Base-by-base conservation (phyloP, 2,888 invertebrate species). In the Amiota communis region DNA sequence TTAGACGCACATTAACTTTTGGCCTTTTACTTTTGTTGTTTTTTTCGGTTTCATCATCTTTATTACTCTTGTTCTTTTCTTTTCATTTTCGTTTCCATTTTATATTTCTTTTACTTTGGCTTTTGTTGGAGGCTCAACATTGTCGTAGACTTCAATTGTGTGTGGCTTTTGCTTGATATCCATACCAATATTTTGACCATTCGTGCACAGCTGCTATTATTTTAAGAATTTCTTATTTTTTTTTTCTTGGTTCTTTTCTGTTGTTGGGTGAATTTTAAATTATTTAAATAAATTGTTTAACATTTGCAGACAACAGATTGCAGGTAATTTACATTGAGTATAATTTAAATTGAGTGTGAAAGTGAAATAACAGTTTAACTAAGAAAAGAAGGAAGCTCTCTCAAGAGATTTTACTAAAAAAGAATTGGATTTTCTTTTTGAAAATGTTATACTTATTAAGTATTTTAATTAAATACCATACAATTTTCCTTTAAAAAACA, bases 1-100 rank as follows among this genome's bases (percentile, higher is more conserved):
- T 83, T 83, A 84, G 81, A 81, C 75, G 76, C 82, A 81, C 83
- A 83, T 84, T 83, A 84, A 83, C 83, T 84, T 83, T 83, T 83
- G 84, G 79, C 84, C 84, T 48, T 17, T 17, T 23, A 48, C 46
- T 9, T 23, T 11, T 23, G 1, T 13, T 46, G 46, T 8, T 6
- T 61, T 61, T 36, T 36, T 36, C 36, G 8, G 36, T 6, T 36
- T 6, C 36, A 36, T 59, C 20, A 9, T 59, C 59, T 17, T 67
- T 51, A 51, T n/a, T 15, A 63, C 20, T 63, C 48, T 17, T 65
- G 20, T 53, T 23, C 11, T 17, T 23, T 10, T 59, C 59, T 11
- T 59, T 59, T 59, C 20, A 11, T 59, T 20, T 20, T 59, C 15
- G 13, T 67, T 67, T 67, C 2, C 12, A n/a, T 78, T 83, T 83